Base-by-base conservation (phyloP, 2,113 vertebrate species). In the Xiphophorus maculatus region DNA sequence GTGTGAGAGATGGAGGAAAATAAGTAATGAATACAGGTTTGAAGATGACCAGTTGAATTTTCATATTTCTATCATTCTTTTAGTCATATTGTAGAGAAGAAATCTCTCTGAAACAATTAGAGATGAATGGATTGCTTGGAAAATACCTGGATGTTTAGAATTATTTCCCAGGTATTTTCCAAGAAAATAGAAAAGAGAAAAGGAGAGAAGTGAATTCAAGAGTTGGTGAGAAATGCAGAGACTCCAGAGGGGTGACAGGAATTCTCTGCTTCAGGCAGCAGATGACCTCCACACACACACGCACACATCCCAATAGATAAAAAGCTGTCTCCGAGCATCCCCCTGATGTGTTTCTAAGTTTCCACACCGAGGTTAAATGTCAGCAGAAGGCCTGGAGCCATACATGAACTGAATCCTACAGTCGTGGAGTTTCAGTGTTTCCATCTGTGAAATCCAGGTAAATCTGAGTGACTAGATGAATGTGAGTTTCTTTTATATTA, bases 331-430 rank as follows among this genome's bases (percentile, higher is more conserved):
- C 66, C 10, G 13, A 63, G 32, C 11, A 63, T 67, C 30, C 54
- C 79, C 65, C 15, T 9, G 29, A 28, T 19, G 58, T 22, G 60
- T 72, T 70, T 82, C 66, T 25, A 35, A 70, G 84, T 54, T 27
- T 51, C 73, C 37, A 25, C 64, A 0, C 64, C 0, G 69, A 51
- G 80, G 87, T 84, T 74, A 80, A 72, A 86, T 67, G 65, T 88
- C 82, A 61, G 42, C 74, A 64, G 1, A 83, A 66, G 1, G 62
- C 88, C 79, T 51, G 5, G 35, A 77, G 77, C 69, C 66, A 76
- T 29, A 73, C 62, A 70, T 77, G 76, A 73, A 73, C 40, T 1
- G 2, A 44, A 76, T 68, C 29, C 33, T 35, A 25, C 32, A 78
- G 44, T 32, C 48, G 54, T 67, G 63, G 51, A 19, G 25, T 40